These are phyloP conservation scores for Cavia aperea DNA, from an alignment of 2,113 vertebrate species.

Conservation along the genomic window DNA sequence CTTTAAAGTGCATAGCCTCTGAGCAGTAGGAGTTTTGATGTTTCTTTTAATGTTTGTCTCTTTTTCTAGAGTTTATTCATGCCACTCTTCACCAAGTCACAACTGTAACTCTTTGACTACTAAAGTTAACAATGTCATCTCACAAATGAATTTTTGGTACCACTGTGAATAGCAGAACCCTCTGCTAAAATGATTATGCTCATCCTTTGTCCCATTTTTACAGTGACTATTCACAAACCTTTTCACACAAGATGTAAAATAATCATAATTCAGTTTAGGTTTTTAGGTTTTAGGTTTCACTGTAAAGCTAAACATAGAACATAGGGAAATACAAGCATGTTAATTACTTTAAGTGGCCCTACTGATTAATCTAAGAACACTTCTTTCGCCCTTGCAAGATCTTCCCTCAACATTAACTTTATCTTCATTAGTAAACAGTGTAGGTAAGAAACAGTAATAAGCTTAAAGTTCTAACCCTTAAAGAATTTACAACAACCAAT, in stretches of 20 bases:
- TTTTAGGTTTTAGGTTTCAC: background rate
- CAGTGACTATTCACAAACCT: background rate
- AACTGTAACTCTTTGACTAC: slow-evolving; percentile 16
- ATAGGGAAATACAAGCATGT: background rate
- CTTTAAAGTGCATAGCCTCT: slow-evolving; percentile 3
- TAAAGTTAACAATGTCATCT: background rate
- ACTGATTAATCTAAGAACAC: background rate
- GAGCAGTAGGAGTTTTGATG: slow-evolving; percentile 11
- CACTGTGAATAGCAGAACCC: background rate
- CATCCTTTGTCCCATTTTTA: background rate
- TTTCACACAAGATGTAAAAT: slow-evolving; percentile 21
- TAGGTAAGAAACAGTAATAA: background rate
- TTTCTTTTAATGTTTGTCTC: slow-evolving; percentile 36
- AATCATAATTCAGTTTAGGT: background rate
- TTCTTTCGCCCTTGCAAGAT: background rate
- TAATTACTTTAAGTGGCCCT: background rate
- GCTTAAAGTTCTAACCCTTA: background rate
- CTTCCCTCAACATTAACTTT: slow-evolving; percentile 14
- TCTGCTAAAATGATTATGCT: background rate
- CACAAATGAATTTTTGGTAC: background rate
- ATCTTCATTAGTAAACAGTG: background rate
- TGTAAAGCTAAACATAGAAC: background rate
- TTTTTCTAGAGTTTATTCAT: background rate
- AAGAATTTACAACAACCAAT: background rate
- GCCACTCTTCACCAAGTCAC: background rate